Percentiles rank a stretch among this genome's conserved stretches.
Conservation (phyloP, 1,140 invertebrate genomes). For the Xylocopa sonorina region DNA sequence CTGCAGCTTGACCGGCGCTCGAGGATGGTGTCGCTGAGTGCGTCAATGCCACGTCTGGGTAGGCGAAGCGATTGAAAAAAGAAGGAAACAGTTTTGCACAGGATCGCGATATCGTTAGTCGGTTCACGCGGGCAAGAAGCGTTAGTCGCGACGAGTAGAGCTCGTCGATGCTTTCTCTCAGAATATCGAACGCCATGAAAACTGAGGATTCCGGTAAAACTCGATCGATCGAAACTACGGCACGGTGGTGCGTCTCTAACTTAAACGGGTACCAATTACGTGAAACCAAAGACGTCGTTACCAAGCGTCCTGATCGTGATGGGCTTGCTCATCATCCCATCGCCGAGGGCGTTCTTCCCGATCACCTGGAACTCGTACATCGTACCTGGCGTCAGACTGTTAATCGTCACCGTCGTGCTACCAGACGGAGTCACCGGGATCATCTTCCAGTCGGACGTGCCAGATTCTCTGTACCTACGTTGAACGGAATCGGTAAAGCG, state of each 20-base stretch:
- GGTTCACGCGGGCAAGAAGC: not conserved
- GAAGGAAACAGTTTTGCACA: slow-evolving; percentile 45
- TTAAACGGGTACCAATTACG: too few relatives aligned
- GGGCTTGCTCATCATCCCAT: slow-evolving; percentile 96
- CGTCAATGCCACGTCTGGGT: slow-evolving; percentile 73
- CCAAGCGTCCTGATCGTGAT: slow-evolving; percentile 95
- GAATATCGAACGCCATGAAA: not conserved
- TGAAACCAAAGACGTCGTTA: slow-evolving; percentile 84
- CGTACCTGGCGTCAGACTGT: slow-evolving; percentile 93
- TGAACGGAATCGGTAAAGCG: not conserved
- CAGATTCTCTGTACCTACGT: slow-evolving; percentile 89
- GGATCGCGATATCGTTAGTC: slow-evolving; percentile 46
- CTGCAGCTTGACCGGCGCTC: slow-evolving; percentile 72
- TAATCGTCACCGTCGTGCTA: slow-evolving; percentile 94
- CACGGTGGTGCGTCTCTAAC: too few relatives aligned
- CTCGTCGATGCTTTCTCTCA: too few relatives aligned
- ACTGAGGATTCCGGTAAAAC: slow-evolving; percentile 5
- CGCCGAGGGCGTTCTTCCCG: slow-evolving; percentile 95
- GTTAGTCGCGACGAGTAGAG: too few relatives aligned
- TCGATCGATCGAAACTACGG: not conserved
- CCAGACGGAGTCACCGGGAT: slow-evolving; percentile 96
- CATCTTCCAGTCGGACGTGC: slow-evolving; percentile 93
- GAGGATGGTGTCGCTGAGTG: slow-evolving; percentile 73
- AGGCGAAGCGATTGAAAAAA: slow-evolving; percentile 46
- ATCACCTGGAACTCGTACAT: slow-evolving; percentile 98